Evolutionary conservation across 2,113 vertebrate species (phyloP).

Genomic region (Sylvia atricapilla): DNA sequence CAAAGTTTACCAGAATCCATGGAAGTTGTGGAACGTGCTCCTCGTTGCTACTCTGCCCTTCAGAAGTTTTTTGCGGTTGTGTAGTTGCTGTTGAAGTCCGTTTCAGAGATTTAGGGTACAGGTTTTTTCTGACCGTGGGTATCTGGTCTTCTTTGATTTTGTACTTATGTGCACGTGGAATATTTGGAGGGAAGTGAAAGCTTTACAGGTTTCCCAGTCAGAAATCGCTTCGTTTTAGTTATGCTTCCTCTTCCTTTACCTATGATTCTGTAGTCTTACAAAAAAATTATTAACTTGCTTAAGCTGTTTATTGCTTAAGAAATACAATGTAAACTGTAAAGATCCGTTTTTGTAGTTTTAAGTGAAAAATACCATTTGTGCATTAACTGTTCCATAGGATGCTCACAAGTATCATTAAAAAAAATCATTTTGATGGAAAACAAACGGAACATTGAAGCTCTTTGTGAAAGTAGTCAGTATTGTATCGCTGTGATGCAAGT

Average conservation of each 20-base stretch:
- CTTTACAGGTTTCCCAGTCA: neutral
- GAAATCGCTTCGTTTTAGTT: neutral
- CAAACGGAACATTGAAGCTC: neutral
- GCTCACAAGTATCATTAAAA: neutral
- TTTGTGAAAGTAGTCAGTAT: neutral
- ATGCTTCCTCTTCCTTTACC: neutral
- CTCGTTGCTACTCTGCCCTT: neutral
- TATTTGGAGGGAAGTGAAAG: neutral
- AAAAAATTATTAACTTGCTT: neutral
- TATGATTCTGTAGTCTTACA: neutral
- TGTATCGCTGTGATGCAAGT: neutral
- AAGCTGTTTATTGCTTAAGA: neutral
- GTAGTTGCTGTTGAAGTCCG: neutral
- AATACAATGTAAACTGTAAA: neutral
- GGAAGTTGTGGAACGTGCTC: neutral
- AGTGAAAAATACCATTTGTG: neutral
- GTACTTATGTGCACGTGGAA: accelerated
- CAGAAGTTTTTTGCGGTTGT: neutral
- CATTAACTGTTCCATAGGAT: neutral
- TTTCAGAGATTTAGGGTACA: neutral
- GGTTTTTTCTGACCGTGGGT: neutral
- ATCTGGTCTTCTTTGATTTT: neutral
- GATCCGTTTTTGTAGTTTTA: accelerated
- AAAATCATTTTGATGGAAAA: neutral
- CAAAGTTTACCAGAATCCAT: neutral